Percentiles rank a stretch among this genome's conserved stretches.
phyloP scores from a whole-genome alignment of 2,888 invertebrate species.

The Xylocampa areola region DNA sequence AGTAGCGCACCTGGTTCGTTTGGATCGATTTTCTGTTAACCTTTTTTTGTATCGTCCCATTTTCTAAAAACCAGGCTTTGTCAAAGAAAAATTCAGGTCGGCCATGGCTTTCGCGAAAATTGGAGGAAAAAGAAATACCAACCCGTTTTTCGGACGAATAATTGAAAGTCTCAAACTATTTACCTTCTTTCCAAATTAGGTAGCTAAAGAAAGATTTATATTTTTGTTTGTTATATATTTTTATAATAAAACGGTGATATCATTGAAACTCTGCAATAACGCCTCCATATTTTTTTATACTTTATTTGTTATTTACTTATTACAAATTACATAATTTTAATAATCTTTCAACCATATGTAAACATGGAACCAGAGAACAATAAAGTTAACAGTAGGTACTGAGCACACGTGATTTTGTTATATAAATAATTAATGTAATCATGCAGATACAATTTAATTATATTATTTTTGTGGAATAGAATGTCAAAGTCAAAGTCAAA shows the following conservation, averaged over 20 bases:
- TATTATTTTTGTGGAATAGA: no score
- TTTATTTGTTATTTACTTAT: no score
- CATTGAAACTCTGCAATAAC: no score
- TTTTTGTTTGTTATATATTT: no score
- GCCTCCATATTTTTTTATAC: no score
- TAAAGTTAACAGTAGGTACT: background rate
- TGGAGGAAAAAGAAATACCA: slow-evolving; percentile 2
- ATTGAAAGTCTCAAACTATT: slow-evolving; percentile 1
- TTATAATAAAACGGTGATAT: no score
- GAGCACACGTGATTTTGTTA: background rate
- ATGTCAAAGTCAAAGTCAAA: no score
- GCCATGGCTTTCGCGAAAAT: background rate
- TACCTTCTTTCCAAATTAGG: no score
- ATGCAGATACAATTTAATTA: slow-evolving; percentile 15
- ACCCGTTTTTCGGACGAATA: background rate
- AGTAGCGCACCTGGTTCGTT: background rate
- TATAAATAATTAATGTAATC: slow-evolving; percentile 14
- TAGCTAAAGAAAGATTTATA: no score
- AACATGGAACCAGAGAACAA: slow-evolving; percentile 1
- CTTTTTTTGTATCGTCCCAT: slow-evolving; percentile 1
- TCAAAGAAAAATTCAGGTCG: background rate
- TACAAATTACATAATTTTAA: no score
- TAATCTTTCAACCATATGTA: background rate
- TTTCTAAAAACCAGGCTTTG: slow-evolving; percentile 1
- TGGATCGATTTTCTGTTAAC: background rate